These are phyloP conservation scores for Chironex yamaguchii DNA, from an alignment of 30 jellyfish, hydroid and myxozoan genomes.

Conservation along the genomic window DNA sequence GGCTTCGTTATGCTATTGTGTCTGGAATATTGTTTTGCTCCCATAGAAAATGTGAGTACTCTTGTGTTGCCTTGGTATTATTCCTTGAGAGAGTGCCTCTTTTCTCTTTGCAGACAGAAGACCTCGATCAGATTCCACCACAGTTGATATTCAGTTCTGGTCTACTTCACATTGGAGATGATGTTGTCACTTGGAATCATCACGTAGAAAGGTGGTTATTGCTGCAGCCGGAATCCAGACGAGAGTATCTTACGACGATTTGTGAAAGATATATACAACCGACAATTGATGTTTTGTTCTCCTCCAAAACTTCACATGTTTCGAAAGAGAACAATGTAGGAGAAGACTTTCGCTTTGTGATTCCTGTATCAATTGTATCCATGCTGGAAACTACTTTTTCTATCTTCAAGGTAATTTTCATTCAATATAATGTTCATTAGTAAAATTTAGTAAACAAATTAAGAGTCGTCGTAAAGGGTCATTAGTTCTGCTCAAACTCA, in stretches of 20 bases:
- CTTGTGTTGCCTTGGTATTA: not conserved
- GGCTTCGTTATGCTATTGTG: too few relatives aligned
- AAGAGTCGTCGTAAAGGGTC: too few relatives aligned
- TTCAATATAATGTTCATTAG: too few relatives aligned
- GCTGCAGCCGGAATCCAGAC: slow-evolving; percentile 27
- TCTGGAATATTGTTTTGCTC: too few relatives aligned
- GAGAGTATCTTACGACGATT: slow-evolving; percentile 33
- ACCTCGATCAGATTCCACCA: slow-evolving; percentile 38
- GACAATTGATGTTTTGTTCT: slow-evolving; percentile 37
- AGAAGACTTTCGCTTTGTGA: slow-evolving; percentile 56
- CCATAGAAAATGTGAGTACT: too few relatives aligned
- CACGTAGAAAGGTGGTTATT: slow-evolving; percentile 64
- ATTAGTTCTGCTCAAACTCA: too few relatives aligned
- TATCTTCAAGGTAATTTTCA: slow-evolving; percentile 63
- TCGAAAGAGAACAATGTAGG: slow-evolving; percentile 1
- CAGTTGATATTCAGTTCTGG: slow-evolving; percentile 59
- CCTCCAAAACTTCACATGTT: slow-evolving; percentile 37
- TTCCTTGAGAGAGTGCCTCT: not conserved
- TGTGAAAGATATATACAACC: slow-evolving; percentile 54
- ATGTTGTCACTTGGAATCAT: slow-evolving; percentile 61
- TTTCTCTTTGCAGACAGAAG: slow-evolving; percentile 32
- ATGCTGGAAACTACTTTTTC: slow-evolving; percentile 57
- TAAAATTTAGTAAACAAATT: too few relatives aligned
- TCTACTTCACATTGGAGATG: slow-evolving; percentile 19
- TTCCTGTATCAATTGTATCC: slow-evolving; percentile 10